Percentiles rank a stretch among this genome's conserved stretches.
phyloP scores from a whole-genome alignment of 2,113 vertebrate species.

The Telmatochromis brichardi region DNA sequence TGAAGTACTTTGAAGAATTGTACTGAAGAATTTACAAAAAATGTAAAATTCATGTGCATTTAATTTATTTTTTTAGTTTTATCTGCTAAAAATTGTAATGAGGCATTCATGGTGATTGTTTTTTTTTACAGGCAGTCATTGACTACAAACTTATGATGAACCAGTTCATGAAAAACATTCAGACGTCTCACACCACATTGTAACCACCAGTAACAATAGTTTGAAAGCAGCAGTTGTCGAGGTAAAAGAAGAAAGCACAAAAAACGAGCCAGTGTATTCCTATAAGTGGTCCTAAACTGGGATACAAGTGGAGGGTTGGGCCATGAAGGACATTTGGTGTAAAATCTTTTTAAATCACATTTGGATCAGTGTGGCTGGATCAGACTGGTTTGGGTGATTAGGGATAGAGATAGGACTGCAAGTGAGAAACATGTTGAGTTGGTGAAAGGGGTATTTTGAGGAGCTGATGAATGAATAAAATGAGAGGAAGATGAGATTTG shows the following conservation, averaged over 20 bases:
- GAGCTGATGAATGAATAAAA: neutral
- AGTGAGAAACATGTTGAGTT: neutral
- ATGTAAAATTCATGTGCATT: neutral
- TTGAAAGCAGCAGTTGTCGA: neutral
- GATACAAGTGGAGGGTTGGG: neutral
- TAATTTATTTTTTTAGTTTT: neutral
- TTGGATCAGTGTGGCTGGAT: neutral
- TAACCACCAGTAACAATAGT: rapidly evolving
- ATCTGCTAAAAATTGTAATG: neutral
- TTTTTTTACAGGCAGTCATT: neutral
- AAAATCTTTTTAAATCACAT: neutral
- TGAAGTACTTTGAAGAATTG: neutral
- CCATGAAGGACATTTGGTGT: neutral
- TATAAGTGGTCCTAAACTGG: neutral
- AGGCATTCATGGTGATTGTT: neutral
- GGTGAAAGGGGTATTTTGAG: neutral
- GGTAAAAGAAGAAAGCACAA: neutral
- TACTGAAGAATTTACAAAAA: neutral
- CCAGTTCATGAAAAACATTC: neutral
- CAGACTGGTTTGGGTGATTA: neutral
- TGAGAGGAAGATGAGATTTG: neutral
- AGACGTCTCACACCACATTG: neutral
- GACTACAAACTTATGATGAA: neutral
- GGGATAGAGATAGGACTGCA: neutral
- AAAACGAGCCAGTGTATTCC: neutral